A percentile compares a stretch with the other conserved stretches of the same genome.
Evolutionary conservation across 2,888 invertebrate species (phyloP).

Genomic region (Anagyrus pseudococci): DNA sequence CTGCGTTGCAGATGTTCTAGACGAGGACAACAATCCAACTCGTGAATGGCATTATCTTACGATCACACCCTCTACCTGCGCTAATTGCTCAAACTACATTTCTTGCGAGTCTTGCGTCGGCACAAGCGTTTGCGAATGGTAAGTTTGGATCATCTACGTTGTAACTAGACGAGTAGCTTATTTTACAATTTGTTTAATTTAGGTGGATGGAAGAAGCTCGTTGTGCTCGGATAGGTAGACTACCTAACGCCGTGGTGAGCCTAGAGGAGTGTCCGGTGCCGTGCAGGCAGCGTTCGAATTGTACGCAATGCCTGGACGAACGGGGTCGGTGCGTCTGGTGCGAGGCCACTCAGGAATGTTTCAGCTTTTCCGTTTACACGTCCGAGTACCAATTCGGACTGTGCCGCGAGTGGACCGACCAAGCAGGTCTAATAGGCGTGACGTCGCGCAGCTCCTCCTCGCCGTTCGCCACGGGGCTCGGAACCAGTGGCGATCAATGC

Average conservation of each 20-base stretch:
- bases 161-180: background rate
- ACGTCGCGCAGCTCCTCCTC: conserved; percentile 52
- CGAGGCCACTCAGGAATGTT: conserved; percentile 89
- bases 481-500: conserved; percentile 72
- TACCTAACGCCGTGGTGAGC: conserved; percentile 71
- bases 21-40: conserved; percentile 64
- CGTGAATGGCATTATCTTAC: conserved; percentile 82
- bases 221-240: conserved; percentile 81
- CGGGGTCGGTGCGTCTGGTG: conserved; percentile 95
- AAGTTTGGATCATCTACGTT: background rate
- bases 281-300: conserved; percentile 79
- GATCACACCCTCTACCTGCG: conserved; percentile 81
- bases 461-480: conserved; percentile 40
- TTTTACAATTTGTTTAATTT: background rate
- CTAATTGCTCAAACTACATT: conserved; percentile 88
- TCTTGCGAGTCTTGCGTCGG: conserved; percentile 84
- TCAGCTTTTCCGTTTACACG: conserved; percentile 94
- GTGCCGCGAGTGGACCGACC: conserved; percentile 93
- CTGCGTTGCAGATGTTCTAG: conserved; percentile 64
- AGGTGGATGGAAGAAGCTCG: conserved; percentile 82
- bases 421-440: conserved; percentile 65
- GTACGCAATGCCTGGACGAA: conserved; percentile 84
- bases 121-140: conserved; percentile 85
- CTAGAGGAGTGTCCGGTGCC: conserved; percentile 78
- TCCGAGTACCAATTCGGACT: conserved; percentile 93